Evolutionary conservation across 2,888 invertebrate genomes (phyloP), one percentile per base, ranked within the genome.

Genomic region (Campoplex capitator): DNA sequence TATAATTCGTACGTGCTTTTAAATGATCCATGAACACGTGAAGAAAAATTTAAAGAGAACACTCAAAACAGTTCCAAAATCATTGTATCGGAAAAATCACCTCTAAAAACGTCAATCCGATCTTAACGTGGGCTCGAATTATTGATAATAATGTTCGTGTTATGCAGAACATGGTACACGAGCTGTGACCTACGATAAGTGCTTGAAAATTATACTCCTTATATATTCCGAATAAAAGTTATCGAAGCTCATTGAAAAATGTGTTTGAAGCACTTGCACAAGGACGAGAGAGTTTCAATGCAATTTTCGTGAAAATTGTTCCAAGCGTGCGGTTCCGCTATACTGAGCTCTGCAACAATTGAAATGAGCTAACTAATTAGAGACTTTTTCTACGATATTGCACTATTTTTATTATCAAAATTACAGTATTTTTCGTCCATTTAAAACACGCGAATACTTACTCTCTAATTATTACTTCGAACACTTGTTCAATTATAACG

Each of bases 191-290:
- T 32, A 32, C 28, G 32, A 32, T 58, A 13, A 6, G 4, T 13
- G 13, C 2, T 32, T 32, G 11, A 58, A 28, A 32, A 58, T 28
- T 13, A 28, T 13, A 62, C 32, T 62, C 32, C 16, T 32, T 7
- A 62, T 1, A 32, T 1, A 16, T 32, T 32, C 1, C 32, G 62
- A 1, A 32, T 32, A 13, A 16, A 62, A 62, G 62, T 62, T 16
- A 62, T 62, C 13, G 62, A 16, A 62, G 32, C 62, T 62, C 32
- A 16, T 62, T 62, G 62, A 62, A 62, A 62, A 62, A 62, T 62
- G 32, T 62, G 32, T 32, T 62, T 16, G 6, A n/a, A 62, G 32
- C 32, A 51, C 51, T 45, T 45, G 45, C 45, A 45, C 11, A 13
- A 45, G 7, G 51, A n/a, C 51, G 9, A 11, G 45, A 0, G 18